These are phyloP conservation scores for Agrotis segetum DNA, from an alignment of 2,888 invertebrate species.

Conservation along the genomic window DNA sequence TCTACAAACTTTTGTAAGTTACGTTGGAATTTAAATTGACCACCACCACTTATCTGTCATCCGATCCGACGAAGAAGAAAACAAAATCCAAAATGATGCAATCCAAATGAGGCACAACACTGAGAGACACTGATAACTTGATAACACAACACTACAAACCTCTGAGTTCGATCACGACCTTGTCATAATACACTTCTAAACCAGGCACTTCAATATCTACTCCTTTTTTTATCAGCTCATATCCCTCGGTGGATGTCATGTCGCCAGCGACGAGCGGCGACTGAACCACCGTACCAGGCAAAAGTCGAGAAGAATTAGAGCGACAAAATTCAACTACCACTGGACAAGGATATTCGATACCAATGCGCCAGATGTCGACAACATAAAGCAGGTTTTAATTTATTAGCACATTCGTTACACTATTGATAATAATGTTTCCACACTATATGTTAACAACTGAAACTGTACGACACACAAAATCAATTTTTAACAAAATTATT, in stretches of 20 bases:
- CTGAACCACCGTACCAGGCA: slow-evolving; percentile 75
- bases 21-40: background rate
- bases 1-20: background rate
- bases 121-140: slow-evolving; percentile 55
- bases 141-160: slow-evolving; percentile 82
- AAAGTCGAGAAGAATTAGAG: slow-evolving; percentile 88
- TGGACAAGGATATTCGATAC: slow-evolving; percentile 89
- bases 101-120: slow-evolving; percentile 56
- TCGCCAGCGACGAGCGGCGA: slow-evolving; percentile 78
- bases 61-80: slow-evolving; percentile 13
- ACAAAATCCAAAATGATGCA: slow-evolving; percentile 37
- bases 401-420: slow-evolving; percentile 69
- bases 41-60: slow-evolving; percentile 52
- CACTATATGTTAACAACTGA: slow-evolving; percentile 45
- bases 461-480: slow-evolving; percentile 25
- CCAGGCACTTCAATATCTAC: slow-evolving; percentile 89
- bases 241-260: slow-evolving; percentile 89
- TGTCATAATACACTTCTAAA: slow-evolving; percentile 91
- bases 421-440: slow-evolving; percentile 36
- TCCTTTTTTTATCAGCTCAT: slow-evolving; percentile 88
- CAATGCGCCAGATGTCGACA: slow-evolving; percentile 85
- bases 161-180: slow-evolving; percentile 91
- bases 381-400: slow-evolving; percentile 81
- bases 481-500: slow-evolving; percentile 59
- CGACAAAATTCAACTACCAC: slow-evolving; percentile 87